Percentiles rank a stretch among this genome's conserved stretches.
phyloP scores from a whole-genome alignment of 2,113 vertebrate species.

The Aleadryas rufinucha region DNA sequence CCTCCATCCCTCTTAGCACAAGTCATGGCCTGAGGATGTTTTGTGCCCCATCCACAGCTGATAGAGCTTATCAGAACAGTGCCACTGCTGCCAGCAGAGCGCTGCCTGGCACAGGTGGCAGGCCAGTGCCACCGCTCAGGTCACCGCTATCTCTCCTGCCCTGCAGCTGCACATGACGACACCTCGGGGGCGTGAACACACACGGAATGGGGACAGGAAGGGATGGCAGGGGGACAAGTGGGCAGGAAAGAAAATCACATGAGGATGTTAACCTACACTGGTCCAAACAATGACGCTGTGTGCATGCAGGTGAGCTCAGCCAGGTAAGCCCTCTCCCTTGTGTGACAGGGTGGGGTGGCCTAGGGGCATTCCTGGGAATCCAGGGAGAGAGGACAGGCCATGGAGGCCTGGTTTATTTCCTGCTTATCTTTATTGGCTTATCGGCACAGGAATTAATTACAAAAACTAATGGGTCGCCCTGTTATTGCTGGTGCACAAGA shows the following conservation, averaged over 20 bases:
- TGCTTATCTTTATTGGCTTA: neutral
- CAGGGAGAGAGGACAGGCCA: neutral
- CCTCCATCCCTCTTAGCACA: neutral
- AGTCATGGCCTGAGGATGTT: neutral
- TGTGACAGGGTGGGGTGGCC: neutral
- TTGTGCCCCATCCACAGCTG: neutral
- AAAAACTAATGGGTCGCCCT: neutral
- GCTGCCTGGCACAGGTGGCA: neutral
- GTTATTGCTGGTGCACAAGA: neutral
- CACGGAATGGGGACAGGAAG: fast-evolving
- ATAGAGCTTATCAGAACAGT: neutral
- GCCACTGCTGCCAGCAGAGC: neutral
- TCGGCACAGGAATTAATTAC: neutral
- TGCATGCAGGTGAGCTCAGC: neutral
- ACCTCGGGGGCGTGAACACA: fast-evolving
- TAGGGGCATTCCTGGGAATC: neutral
- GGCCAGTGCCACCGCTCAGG: neutral
- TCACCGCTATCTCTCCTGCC: neutral
- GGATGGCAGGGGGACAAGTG: too few species aligned
- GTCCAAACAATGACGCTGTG: neutral
- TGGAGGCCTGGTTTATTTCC: neutral
- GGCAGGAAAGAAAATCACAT: neutral
- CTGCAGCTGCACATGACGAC: neutral
- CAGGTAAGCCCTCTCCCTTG: neutral
- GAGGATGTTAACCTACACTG: neutral